Evolutionary conservation across 2,113 vertebrate genomes (phyloP).

Genomic region (Murina feae): DNA sequence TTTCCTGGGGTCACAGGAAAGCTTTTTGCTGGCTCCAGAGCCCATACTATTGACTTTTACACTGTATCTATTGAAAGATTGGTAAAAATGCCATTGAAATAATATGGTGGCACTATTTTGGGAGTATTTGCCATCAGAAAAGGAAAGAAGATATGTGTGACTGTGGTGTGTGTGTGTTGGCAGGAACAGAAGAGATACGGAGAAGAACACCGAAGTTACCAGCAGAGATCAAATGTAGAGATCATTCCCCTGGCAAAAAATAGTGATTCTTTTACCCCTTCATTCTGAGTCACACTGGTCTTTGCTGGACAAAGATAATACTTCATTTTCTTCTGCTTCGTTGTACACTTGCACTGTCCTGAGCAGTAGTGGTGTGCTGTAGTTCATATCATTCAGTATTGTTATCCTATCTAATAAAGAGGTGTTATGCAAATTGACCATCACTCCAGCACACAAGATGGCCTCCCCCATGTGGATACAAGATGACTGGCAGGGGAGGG

Average conservation of each 20-base stretch:
- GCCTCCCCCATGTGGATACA: no score
- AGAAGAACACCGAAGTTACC: not conserved
- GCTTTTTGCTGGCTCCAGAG: not conserved
- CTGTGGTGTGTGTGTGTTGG: not conserved
- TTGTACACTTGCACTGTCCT: not conserved
- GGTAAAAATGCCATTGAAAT: not conserved
- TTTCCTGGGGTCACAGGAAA: not conserved
- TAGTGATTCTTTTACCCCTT: not conserved
- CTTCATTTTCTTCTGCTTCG: not conserved
- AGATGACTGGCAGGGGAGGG: no score
- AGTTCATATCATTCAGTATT: not conserved
- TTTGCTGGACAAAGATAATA: not conserved
- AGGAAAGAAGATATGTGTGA: not conserved
- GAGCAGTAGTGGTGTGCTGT: not conserved
- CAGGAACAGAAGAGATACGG: not conserved
- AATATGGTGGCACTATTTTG: not conserved
- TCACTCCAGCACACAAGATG: no score
- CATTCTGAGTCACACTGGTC: not conserved
- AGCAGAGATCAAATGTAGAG: conserved; percentile 7
- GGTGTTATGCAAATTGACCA: no score
- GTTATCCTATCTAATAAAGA: not conserved
- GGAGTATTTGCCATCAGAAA: not conserved
- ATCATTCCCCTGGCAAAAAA: not conserved
- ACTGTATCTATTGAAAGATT: not conserved
- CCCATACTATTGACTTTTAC: not conserved